phyloP scores from a whole-genome alignment of 1,140 invertebrate genomes.

The Zophobas morio region DNA sequence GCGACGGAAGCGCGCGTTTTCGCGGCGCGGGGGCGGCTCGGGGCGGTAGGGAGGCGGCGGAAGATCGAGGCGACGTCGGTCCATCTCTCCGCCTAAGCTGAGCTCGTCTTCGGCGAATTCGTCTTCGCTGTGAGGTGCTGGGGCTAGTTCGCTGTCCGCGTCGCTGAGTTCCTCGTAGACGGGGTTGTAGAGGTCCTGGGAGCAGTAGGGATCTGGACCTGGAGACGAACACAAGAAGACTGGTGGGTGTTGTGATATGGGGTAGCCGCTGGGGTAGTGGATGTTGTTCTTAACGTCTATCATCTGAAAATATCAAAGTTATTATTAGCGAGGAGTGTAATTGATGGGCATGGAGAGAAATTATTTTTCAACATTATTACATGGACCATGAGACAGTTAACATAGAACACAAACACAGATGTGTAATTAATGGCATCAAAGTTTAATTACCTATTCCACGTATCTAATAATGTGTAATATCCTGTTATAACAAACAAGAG shows the following conservation, averaged over 20 bases:
- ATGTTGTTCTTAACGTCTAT: slow-evolving; percentile 76
- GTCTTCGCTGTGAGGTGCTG: slow-evolving; percentile 75
- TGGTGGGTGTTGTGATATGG: slow-evolving; percentile 71
- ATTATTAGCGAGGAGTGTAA: neutral
- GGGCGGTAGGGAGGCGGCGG: slow-evolving; percentile 67
- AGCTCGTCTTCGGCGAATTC: slow-evolving; percentile 81
- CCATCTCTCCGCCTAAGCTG: slow-evolving; percentile 71
- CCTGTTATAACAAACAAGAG: too few relatives aligned
- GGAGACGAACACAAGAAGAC: slow-evolving; percentile 80
- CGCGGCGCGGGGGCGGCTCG: slow-evolving; percentile 60
- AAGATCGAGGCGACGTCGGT: slow-evolving; percentile 67
- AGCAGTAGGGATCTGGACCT: slow-evolving; percentile 78
- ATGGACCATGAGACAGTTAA: too few relatives aligned
- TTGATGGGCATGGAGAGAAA: too few relatives aligned
- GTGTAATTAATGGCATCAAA: too few relatives aligned
- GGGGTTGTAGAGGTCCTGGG: slow-evolving; percentile 78
- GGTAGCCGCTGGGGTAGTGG: slow-evolving; percentile 72
- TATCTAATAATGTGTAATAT: too few relatives aligned
- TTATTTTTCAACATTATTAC: too few relatives aligned
- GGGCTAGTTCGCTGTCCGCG: slow-evolving; percentile 73
- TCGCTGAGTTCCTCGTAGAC: slow-evolving; percentile 81
- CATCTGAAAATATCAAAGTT: slow-evolving; percentile 72
- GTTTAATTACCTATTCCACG: too few relatives aligned
- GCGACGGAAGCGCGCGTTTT: slow-evolving; percentile 62
- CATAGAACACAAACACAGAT: too few relatives aligned